Base-by-base conservation (phyloP, 35 echinoderm and acorn worm species). In the Apostichopus californicus region DNA sequence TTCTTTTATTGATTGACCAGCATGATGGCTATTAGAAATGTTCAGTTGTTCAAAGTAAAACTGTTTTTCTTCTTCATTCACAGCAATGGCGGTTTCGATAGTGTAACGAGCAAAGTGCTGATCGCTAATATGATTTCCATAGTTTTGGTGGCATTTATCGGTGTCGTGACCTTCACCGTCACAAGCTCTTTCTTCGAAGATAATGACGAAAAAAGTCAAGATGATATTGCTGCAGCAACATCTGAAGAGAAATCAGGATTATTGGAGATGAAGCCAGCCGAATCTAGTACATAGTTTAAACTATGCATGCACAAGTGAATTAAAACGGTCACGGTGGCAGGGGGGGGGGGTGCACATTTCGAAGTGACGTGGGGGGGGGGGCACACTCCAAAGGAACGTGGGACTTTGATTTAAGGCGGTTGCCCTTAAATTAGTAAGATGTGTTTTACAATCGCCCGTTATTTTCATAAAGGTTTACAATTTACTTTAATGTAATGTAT, bases 161-260 rank as follows among this genome's bases (percentile, higher is more conserved):
- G 86, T 24, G 22, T 87, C 12, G 86, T 87, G 13, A 87, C 86
- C 11, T 87, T 59, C 86, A 64, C 57, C 5, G 59, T 87, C 28
- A 87, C 86, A 34, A 83, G 55, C 55, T 53, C 80, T 83, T 83
- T 83, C 80, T 83, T 83, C 55, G 11, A 68, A 11, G 18, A 68
- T 4, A 68, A 0, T 18, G 64, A 9, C 80, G 34, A 46, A 46
- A 46, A 46, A 46, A 46, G 15, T 55, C 26, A 5, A 8, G 53
- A 83, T 13, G 34, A 20, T 4, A 12, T 8, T 46, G 14, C 12
- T 53, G 79, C 12, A 56, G 46, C 25, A 54, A 56, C 46, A 55
- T 17, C 80, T n/a, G 34, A 83, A 1, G 80, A 83, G 55, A 56
- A 83, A 83, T 83, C 80, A 6, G 52, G 34, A 10, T 83, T 83